Evolutionary conservation across 2,797 vertebrate species (phyloP).

Genomic region (Staurois parvus): DNA sequence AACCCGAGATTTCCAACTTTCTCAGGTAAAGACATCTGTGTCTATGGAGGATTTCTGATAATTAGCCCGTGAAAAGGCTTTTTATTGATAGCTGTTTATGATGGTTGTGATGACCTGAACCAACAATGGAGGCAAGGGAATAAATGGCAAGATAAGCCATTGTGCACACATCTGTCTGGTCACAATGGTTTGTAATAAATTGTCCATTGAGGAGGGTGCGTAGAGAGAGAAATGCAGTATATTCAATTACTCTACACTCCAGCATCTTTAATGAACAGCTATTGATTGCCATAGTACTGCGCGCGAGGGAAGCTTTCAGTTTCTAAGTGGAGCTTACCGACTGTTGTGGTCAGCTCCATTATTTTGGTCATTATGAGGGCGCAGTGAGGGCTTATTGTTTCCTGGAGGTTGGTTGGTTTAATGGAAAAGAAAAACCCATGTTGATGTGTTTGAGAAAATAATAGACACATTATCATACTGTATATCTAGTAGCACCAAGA

Average conservation of each 20-base stretch:
- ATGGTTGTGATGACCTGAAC: background rate
- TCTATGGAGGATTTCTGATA: background rate
- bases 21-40: background rate
- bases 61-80: background rate
- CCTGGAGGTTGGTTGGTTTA: background rate
- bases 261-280: slow-evolving; percentile 32
- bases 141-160: background rate
- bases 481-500: too few species aligned
- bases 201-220: background rate
- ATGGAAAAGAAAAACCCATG: background rate
- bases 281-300: slow-evolving; percentile 22
- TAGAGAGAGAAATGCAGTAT: background rate
- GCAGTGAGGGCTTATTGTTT: background rate
- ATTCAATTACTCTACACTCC: background rate
- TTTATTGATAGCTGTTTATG: background rate
- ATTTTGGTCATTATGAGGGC: background rate
- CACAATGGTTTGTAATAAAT: background rate
- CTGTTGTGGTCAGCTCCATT: background rate
- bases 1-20: too few species aligned
- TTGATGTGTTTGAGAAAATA: background rate
- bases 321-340: background rate
- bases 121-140: background rate
- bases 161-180: background rate
- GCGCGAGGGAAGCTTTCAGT: background rate
- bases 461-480: background rate